phyloP scores from a whole-genome alignment of 2,888 invertebrate species.

The Nezara viridula region DNA sequence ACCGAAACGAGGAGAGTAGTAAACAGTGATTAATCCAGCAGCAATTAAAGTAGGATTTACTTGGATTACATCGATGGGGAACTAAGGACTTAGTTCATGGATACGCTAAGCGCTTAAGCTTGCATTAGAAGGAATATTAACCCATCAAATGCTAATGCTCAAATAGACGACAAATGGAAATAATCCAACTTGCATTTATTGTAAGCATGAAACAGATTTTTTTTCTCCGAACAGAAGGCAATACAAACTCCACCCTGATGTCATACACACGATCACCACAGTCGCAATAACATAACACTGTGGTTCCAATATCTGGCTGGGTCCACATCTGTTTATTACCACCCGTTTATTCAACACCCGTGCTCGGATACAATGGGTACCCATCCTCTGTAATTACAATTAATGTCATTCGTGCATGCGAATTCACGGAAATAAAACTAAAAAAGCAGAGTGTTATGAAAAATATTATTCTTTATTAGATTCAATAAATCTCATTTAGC shows the following conservation, averaged over 20 bases:
- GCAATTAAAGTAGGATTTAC: conserved; percentile 1
- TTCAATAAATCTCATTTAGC: too few relatives aligned
- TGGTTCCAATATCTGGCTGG: not conserved
- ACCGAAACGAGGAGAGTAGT: not conserved
- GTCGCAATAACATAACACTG: not conserved
- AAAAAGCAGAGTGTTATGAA: too few relatives aligned
- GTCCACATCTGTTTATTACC: not conserved
- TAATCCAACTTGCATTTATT: not conserved
- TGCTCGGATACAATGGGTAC: not conserved
- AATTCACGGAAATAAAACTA: not conserved
- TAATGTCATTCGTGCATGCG: not conserved
- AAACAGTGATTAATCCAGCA: not conserved
- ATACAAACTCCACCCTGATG: not conserved
- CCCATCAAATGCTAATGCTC: not conserved
- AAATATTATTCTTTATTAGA: too few relatives aligned
- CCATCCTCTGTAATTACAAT: not conserved
- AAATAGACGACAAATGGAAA: not conserved
- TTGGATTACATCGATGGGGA: not conserved
- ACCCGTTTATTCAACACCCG: not conserved
- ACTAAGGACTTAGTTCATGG: not conserved
- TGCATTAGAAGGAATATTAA: conserved; percentile 33
- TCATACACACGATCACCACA: not conserved
- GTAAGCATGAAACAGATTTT: not conserved
- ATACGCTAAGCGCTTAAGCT: not conserved
- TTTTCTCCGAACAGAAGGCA: not conserved